Evolutionary conservation across 2,797 vertebrate genomes (phyloP).

Genomic region (Eutrigla gurnardus): DNA sequence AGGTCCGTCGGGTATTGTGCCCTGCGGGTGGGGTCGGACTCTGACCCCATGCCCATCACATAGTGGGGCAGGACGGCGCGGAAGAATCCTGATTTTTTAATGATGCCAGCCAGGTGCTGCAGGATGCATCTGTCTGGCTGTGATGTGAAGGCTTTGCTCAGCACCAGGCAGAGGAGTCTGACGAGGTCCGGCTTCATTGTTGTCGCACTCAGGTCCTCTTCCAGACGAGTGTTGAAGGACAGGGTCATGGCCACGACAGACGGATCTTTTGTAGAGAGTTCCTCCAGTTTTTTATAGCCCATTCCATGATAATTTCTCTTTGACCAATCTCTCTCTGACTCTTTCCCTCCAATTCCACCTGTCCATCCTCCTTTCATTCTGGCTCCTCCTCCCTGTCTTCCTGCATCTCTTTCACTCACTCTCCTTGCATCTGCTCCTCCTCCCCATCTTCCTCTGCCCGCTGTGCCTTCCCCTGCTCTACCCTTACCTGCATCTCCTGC

Average conservation of each 20-base stretch:
- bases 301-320: slow-evolving; percentile 66
- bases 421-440: neutral
- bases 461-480: neutral
- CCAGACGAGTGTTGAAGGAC: slow-evolving; percentile 80
- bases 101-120: slow-evolving; percentile 84
- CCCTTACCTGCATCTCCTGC: neutral
- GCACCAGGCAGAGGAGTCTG: slow-evolving; percentile 87
- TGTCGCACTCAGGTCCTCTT: slow-evolving; percentile 77
- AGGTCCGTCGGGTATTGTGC: slow-evolving; percentile 86
- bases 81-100: slow-evolving; percentile 92
- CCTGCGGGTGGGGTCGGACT: slow-evolving; percentile 73
- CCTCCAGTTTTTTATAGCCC: slow-evolving; percentile 85
- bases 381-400: slow-evolving; percentile 21
- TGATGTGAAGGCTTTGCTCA: slow-evolving; percentile 88
- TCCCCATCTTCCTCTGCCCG: neutral
- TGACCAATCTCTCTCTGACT: slow-evolving; percentile 28
- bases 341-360: slow-evolving; percentile 8
- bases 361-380: slow-evolving; percentile 19
- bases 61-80: slow-evolving; percentile 85
- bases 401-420: neutral
- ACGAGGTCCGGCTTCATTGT: slow-evolving; percentile 84
- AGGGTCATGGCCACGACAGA: slow-evolving; percentile 90
- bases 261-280: slow-evolving; percentile 86
- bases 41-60: slow-evolving; percentile 85
- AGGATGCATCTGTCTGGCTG: slow-evolving; percentile 83